Evolutionary conservation across 2,797 vertebrate species (phyloP).

Genomic region (Rhabdomys pumilio): DNA sequence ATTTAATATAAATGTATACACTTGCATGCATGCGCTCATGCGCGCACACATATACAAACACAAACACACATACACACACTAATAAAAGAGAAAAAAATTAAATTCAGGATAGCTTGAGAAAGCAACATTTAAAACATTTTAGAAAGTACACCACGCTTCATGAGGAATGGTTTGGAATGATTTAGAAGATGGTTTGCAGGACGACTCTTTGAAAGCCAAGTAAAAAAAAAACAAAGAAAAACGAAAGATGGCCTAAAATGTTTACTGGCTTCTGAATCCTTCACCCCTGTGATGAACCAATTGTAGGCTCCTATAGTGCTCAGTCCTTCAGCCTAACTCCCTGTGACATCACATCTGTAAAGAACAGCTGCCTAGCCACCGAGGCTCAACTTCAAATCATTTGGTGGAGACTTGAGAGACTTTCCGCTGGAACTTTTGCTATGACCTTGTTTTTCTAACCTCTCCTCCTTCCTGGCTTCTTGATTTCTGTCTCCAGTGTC

Average conservation of each 20-base stretch:
- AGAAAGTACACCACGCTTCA: constrained; percentile 3
- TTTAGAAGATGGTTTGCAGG: constrained; percentile 11
- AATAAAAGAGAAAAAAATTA: constrained; percentile 27
- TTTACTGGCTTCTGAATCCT: constrained; percentile 6
- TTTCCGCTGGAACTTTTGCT: neutral
- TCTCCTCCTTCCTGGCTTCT: neutral
- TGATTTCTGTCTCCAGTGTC: neutral
- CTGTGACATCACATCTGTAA: neutral
- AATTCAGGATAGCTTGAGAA: neutral
- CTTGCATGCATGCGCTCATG: no score
- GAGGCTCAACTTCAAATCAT: neutral
- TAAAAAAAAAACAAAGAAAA: constrained; percentile 21
- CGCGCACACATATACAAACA: no score
- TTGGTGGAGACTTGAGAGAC: neutral
- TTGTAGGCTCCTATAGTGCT: neutral
- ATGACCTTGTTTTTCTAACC: constrained; percentile 4
- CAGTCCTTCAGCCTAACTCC: constrained; percentile 1
- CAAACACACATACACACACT: no score
- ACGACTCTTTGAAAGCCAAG: neutral
- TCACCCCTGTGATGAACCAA: neutral
- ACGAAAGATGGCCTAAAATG: constrained; percentile 6
- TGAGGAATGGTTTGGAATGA: constrained; percentile 11
- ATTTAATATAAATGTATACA: neutral
- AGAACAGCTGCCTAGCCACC: neutral
- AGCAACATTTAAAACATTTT: constrained; percentile 26